Evolutionary conservation across 2,797 vertebrate genomes (phyloP).

Genomic region (Artibeus jamaicensis): DNA sequence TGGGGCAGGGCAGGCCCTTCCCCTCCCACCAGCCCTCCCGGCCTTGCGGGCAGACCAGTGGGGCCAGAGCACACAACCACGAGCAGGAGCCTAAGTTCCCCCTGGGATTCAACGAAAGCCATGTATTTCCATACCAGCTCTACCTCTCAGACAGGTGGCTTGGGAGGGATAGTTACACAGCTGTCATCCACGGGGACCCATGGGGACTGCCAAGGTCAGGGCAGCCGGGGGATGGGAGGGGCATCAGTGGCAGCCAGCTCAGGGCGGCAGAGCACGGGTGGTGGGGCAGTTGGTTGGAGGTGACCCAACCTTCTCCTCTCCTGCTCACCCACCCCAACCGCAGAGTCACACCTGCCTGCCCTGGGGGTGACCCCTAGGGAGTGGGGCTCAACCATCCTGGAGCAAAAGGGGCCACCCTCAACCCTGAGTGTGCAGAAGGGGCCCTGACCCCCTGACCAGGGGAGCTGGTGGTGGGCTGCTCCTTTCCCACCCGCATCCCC

Average conservation of each 20-base stretch:
- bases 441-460: background rate
- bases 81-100: background rate
- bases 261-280: background rate
- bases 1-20: background rate
- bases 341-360: background rate
- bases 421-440: background rate
- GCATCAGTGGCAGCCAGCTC: background rate
- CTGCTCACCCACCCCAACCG: background rate
- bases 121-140: background rate
- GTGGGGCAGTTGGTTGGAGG: background rate
- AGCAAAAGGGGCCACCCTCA: background rate
- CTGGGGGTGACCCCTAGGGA: background rate
- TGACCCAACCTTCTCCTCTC: background rate
- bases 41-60: background rate
- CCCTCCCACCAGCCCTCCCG: background rate
- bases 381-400: background rate
- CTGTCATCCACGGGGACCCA: background rate
- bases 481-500: background rate
- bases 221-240: background rate
- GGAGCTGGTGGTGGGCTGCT: background rate
- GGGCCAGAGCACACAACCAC: background rate
- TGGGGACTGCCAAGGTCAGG: background rate
- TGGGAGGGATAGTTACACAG: background rate
- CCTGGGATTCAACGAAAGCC: background rate
- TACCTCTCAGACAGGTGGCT: background rate